phyloP scores from a whole-genome alignment of 2,113 vertebrate genomes.

The Acrocephalus arundinaceus region DNA sequence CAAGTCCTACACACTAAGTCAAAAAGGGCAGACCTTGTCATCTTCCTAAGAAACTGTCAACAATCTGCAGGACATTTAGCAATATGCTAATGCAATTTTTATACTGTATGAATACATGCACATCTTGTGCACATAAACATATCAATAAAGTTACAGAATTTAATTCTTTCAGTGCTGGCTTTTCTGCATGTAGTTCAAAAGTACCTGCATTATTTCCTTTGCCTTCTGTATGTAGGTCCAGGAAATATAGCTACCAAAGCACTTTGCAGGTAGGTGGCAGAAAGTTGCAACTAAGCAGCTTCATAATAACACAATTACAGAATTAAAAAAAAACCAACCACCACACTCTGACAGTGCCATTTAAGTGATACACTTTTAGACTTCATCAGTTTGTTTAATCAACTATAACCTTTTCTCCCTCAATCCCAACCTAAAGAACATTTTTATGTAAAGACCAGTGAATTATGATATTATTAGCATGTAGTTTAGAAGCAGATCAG shows the following conservation, averaged over 20 bases:
- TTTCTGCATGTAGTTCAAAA: neutral
- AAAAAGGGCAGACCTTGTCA: neutral
- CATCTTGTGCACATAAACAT: neutral
- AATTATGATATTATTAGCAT: neutral
- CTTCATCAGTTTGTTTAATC: neutral
- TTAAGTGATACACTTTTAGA: neutral
- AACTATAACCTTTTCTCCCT: neutral
- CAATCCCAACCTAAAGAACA: neutral
- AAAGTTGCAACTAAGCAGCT: neutral
- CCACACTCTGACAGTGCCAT: neutral
- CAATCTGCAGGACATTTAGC: neutral
- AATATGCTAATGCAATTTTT: neutral
- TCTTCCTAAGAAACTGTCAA: neutral
- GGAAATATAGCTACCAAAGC: neutral
- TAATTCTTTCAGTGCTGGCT: neutral
- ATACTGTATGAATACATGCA: neutral
- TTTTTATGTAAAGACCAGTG: neutral
- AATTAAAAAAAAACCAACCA: neutral
- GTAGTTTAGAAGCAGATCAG: neutral
- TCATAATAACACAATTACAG: neutral
- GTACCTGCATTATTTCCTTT: neutral
- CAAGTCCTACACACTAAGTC: neutral
- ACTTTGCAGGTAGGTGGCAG: neutral
- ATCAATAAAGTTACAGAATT: neutral
- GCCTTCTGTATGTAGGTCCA: rapidly evolving